phyloP scores from a whole-genome alignment of 2,113 vertebrate species.

The Psittacula cyanocephala region DNA sequence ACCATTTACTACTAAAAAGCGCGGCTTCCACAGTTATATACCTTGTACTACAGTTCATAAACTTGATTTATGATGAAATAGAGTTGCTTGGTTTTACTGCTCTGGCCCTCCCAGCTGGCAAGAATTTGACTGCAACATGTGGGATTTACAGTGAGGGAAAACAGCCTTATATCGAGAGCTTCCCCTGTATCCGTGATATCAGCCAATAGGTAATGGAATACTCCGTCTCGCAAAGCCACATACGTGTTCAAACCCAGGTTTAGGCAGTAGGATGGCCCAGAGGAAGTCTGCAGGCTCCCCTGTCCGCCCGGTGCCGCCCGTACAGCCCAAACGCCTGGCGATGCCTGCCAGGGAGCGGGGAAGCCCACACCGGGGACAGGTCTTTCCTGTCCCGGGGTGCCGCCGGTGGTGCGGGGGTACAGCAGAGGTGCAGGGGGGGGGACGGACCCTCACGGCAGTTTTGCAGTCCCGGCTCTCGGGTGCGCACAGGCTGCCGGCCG shows the following conservation, averaged over 20 bases:
- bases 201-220: background rate
- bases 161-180: background rate
- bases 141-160: constrained; percentile 8
- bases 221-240: background rate
- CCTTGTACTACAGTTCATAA: constrained; percentile 55
- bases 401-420: rapidly evolving
- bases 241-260: background rate
- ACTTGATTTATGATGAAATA: constrained; percentile 52
- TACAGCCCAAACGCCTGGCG: background rate
- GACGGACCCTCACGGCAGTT: background rate
- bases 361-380: background rate
- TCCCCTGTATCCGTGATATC: background rate
- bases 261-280: background rate
- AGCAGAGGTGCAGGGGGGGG: rapidly evolving
- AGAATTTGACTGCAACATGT: constrained; percentile 29
- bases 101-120: constrained; percentile 51
- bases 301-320: background rate
- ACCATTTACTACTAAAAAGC: background rate
- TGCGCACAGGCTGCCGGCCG: background rate
- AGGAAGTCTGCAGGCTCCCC: background rate
- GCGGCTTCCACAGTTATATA: constrained; percentile 20
- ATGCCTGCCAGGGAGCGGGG: background rate
- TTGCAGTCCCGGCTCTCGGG: background rate
- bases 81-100: constrained; percentile 26
- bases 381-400: background rate